These are phyloP conservation scores for Calypte anna DNA, from an alignment of 2,113 vertebrate genomes.

Conservation along the genomic window DNA sequence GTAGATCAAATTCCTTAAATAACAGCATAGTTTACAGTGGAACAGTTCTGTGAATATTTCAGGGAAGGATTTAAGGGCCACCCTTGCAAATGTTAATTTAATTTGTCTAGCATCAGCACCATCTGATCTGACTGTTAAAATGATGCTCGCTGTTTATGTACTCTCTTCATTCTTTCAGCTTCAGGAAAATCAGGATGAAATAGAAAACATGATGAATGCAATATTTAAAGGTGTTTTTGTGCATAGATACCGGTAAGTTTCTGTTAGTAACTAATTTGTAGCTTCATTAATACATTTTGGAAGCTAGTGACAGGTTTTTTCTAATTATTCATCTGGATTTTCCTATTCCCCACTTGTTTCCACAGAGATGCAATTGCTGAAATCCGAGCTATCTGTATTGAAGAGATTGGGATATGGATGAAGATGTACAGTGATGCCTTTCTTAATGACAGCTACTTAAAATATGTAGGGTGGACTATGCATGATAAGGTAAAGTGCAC, in stretches of 20 bases:
- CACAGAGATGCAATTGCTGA: constrained; percentile 96
- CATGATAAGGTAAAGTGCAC: constrained; percentile 90
- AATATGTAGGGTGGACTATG: constrained; percentile 99
- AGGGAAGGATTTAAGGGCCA: not conserved
- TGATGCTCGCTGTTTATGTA: not conserved
- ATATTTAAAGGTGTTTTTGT: constrained; percentile 99
- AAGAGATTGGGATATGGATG: constrained; percentile 99
- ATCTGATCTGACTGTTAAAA: not conserved
- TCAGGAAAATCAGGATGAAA: constrained; percentile 99
- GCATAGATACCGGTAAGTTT: constrained; percentile 94
- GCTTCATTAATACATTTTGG: not conserved
- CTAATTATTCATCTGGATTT: not conserved
- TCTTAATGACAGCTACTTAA: constrained; percentile 99
- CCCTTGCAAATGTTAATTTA: not conserved
- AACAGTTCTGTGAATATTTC: not conserved
- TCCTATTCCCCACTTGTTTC: not conserved
- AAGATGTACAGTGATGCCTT: constrained; percentile 99
- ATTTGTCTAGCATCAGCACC: not conserved
- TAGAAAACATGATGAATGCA: constrained; percentile 99
- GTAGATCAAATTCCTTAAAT: not conserved
- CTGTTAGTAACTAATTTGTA: not conserved
- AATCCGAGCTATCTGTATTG: constrained; percentile 97
- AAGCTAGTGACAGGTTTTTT: not conserved
- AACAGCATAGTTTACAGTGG: not conserved
- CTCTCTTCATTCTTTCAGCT: constrained; percentile 83